These are phyloP conservation scores for Leguminivora glycinivorella DNA, from an alignment of 1,140 invertebrate genomes.

Conservation along the genomic window DNA sequence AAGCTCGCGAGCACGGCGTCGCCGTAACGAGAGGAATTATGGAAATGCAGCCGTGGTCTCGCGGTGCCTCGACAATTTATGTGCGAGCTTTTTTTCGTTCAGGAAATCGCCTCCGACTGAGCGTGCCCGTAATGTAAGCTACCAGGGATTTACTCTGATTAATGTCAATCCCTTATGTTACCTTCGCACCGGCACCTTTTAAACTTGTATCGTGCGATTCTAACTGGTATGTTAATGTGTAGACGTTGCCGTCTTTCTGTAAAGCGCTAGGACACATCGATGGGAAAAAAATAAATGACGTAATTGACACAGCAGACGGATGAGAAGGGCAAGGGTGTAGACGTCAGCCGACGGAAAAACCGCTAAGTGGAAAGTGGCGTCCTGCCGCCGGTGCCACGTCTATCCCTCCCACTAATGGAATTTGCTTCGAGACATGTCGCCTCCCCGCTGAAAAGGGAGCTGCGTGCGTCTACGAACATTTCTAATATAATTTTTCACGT, in stretches of 20 bases:
- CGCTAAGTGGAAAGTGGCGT: slow-evolving; percentile 41
- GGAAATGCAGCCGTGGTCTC: slow-evolving; percentile 45
- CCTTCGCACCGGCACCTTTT: slow-evolving; percentile 20
- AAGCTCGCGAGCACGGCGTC: slow-evolving; percentile 29
- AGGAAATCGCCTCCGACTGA: slow-evolving; percentile 38
- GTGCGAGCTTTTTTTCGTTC: slow-evolving; percentile 37
- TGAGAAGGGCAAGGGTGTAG: slow-evolving; percentile 29
- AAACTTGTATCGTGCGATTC: slow-evolving; percentile 1
- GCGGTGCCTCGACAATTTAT: slow-evolving; percentile 37
- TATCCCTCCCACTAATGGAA: slow-evolving; percentile 44
- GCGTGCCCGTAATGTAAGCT: slow-evolving; percentile 34
- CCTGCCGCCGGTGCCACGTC: slow-evolving; percentile 34
- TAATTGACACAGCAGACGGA: slow-evolving; percentile 33
- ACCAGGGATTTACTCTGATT: slow-evolving; percentile 39
- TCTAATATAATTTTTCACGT: slow-evolving; percentile 17
- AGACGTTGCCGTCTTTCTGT: background rate
- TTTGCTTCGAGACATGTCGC: slow-evolving; percentile 39
- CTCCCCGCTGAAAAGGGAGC: slow-evolving; percentile 25
- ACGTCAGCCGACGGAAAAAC: slow-evolving; percentile 38
- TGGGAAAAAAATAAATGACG: slow-evolving; percentile 32
- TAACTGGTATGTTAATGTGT: slow-evolving; percentile 17
- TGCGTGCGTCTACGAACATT: slow-evolving; percentile 10
- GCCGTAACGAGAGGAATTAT: slow-evolving; percentile 57
- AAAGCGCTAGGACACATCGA: slow-evolving; percentile 16
- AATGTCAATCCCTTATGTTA: slow-evolving; percentile 35